These are phyloP conservation scores for Ptyas mucosa DNA, from an alignment of 2,113 vertebrate species.

Conservation along the genomic window DNA sequence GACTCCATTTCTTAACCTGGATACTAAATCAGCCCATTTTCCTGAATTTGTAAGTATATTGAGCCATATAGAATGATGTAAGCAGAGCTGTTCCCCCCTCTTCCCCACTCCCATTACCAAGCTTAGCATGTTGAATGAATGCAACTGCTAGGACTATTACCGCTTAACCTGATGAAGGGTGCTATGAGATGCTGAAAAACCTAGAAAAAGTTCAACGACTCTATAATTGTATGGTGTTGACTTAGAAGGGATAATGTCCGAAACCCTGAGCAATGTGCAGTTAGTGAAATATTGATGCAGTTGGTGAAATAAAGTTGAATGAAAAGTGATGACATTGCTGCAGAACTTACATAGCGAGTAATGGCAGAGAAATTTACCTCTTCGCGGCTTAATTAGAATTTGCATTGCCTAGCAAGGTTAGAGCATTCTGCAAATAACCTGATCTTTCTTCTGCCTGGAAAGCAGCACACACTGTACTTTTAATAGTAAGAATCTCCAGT, in stretches of 20 bases:
- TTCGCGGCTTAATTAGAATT: background rate
- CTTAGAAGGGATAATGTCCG: background rate
- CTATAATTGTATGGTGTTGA: too few relatives aligned
- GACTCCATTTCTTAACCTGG: background rate
- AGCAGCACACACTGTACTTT: background rate
- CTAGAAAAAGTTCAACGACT: background rate
- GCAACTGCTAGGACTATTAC: background rate
- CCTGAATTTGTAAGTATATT: background rate
- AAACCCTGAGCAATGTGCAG: background rate
- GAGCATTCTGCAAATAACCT: background rate
- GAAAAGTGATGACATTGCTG: background rate
- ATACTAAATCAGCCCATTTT: background rate
- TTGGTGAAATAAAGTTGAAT: background rate
- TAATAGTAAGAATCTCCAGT: background rate
- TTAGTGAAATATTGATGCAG: background rate
- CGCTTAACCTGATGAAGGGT: background rate
- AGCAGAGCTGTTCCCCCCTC: background rate
- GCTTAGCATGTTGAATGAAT: background rate
- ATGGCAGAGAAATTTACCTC: background rate
- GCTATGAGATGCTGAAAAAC: background rate
- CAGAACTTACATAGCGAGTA: too few relatives aligned
- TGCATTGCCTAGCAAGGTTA: background rate
- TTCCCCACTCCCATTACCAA: background rate
- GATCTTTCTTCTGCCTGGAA: background rate
- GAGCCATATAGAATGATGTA: background rate